phyloP scores from a whole-genome alignment of 2,113 vertebrate species.

The Athene cunicularia region DNA sequence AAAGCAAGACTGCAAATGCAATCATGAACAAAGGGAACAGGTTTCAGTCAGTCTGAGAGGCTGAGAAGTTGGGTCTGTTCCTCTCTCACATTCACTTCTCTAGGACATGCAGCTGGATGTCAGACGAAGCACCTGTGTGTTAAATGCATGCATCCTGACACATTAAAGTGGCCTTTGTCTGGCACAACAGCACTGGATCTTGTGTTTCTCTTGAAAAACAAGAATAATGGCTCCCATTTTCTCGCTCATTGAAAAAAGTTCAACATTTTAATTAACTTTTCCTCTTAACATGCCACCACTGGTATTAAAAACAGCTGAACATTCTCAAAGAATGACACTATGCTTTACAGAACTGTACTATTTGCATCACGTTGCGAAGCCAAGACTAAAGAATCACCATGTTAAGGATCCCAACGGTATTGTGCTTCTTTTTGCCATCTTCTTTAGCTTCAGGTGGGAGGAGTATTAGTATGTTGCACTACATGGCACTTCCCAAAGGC shows the following conservation, averaged over 20 bases:
- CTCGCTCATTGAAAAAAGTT: neutral
- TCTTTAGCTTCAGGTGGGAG: neutral
- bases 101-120: neutral
- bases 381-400: neutral
- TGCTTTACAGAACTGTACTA: neutral
- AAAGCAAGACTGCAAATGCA: neutral
- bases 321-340: neutral
- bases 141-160: neutral
- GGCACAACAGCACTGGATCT: neutral
- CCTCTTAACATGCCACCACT: neutral
- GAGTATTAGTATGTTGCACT: neutral
- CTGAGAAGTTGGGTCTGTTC: neutral
- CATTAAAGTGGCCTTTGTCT: neutral
- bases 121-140: neutral
- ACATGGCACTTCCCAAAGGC: neutral
- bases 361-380: neutral
- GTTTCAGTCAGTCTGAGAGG: neutral
- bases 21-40: neutral
- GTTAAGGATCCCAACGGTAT: neutral
- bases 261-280: neutral
- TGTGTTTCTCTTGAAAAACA: neutral
- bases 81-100: conserved; percentile 1
- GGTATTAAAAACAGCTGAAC: neutral
- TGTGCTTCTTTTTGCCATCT: neutral
- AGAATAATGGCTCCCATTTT: neutral